These are phyloP conservation scores for Ctenopoma kingsleyae DNA, from an alignment of 2,797 vertebrate species.

Conservation along the genomic window DNA sequence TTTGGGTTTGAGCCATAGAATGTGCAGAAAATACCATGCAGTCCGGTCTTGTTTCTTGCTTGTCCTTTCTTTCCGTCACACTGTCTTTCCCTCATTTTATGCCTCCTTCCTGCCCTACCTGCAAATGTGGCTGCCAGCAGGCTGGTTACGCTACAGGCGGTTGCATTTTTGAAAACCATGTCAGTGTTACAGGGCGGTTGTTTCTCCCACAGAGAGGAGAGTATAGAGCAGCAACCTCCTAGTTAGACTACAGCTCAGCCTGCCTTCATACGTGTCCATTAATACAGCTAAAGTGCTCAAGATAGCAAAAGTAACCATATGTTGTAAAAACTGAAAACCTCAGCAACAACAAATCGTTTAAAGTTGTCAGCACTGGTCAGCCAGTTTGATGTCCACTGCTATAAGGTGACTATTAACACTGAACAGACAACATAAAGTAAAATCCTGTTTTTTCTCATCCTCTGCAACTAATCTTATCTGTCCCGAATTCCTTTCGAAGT, in stretches of 20 bases:
- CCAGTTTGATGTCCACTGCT: neutral
- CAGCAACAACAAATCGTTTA: neutral
- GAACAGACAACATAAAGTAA: neutral
- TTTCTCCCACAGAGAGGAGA: conserved; percentile 26
- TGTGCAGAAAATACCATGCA: conserved; percentile 54
- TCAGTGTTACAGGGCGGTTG: conserved; percentile 68
- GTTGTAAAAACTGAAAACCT: neutral
- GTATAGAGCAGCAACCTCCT: conserved; percentile 16
- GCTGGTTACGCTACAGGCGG: conserved; percentile 46
- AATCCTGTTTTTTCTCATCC: conserved; percentile 9
- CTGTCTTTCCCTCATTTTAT: conserved; percentile 5
- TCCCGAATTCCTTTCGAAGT: neutral
- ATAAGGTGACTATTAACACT: conserved; percentile 1
- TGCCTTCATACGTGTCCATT: neutral
- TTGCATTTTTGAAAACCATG: conserved; percentile 70
- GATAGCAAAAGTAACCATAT: neutral
- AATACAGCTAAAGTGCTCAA: conserved; percentile 12
- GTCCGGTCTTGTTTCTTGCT: conserved; percentile 16
- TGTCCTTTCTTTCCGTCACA: conserved; percentile 3
- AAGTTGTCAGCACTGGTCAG: neutral
- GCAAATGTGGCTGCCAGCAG: conserved; percentile 44
- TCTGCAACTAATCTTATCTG: neutral
- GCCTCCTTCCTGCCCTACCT: conserved; percentile 33
- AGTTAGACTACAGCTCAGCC: conserved; percentile 4
- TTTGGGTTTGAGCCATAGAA: conserved; percentile 58